These are phyloP conservation scores for Phylloscopus whistleri DNA, from an alignment of 2,113 vertebrate genomes.

Conservation along the genomic window DNA sequence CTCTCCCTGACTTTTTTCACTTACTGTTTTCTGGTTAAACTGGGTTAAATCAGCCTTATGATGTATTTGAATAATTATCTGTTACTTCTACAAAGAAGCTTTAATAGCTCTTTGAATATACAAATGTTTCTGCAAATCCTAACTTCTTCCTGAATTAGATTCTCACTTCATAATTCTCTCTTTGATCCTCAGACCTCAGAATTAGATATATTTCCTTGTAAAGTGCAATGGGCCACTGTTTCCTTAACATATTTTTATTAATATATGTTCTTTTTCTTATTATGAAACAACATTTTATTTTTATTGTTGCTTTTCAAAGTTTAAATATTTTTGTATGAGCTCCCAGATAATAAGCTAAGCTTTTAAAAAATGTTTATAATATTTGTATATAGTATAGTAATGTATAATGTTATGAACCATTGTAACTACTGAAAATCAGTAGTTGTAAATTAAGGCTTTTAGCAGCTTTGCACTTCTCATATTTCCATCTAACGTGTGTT, in stretches of 20 bases:
- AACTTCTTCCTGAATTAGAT: slow-evolving; percentile 3
- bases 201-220: neutral
- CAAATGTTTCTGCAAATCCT: neutral
- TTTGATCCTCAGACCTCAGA: slow-evolving; percentile 10
- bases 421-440: neutral
- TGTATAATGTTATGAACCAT: neutral
- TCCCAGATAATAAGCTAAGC: neutral
- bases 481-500: neutral
- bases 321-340: neutral
- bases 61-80: neutral
- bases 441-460: neutral
- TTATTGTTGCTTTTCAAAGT: neutral
- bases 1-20: neutral
- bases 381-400: neutral
- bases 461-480: neutral
- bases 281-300: neutral
- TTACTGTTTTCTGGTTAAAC: neutral
- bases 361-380: neutral
- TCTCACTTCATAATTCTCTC: slow-evolving; percentile 26
- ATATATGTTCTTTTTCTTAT: rapidly evolving
- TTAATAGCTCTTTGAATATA: slow-evolving; percentile 3
- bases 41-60: neutral
- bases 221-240: neutral
- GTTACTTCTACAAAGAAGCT: neutral
- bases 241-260: neutral